phyloP scores from a whole-genome alignment of 2,113 vertebrate species.

The Pseudolaguvia tuberculata region DNA sequence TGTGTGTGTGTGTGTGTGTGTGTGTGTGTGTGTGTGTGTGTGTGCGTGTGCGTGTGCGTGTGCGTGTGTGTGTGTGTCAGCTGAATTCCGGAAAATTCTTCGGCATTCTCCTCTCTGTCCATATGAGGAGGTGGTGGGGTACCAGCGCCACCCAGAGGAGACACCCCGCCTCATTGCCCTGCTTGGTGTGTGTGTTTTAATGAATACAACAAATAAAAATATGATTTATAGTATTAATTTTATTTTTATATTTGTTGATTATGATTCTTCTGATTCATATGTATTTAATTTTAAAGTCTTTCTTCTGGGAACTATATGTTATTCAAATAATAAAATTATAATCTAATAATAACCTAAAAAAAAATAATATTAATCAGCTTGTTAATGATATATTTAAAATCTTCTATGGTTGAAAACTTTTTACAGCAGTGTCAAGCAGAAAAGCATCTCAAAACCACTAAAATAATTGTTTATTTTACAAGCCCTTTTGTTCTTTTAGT shows the following conservation, averaged over 20 bases:
- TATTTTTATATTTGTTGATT: too few relatives aligned
- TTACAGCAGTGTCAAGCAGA: not conserved
- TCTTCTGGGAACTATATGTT: not conserved
- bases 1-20: too few relatives aligned
- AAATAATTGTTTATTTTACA: too few relatives aligned
- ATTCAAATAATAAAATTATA: too few relatives aligned
- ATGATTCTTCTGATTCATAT: not conserved
- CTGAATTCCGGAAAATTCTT: slow-evolving; percentile 84
- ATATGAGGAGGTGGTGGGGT: slow-evolving; percentile 86
- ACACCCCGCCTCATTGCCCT: slow-evolving; percentile 78
- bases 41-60: not conserved
- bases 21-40: not conserved
- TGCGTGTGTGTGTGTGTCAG: slow-evolving; percentile 58
- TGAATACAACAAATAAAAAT: too few relatives aligned
- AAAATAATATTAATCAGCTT: not conserved
- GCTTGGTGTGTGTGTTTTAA: slow-evolving; percentile 67
- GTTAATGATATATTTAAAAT: not conserved
- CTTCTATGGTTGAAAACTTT: not conserved
- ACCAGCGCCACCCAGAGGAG: slow-evolving; percentile 77
- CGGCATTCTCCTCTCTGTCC: slow-evolving; percentile 60
- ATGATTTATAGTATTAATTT: too few relatives aligned
- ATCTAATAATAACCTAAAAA: too few relatives aligned
- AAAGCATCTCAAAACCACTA: not conserved
- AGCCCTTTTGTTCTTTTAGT: not conserved
- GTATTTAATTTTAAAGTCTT: not conserved